Conservation (phyloP, 2,113 vertebrate species). For the Notothenia coriiceps region DNA sequence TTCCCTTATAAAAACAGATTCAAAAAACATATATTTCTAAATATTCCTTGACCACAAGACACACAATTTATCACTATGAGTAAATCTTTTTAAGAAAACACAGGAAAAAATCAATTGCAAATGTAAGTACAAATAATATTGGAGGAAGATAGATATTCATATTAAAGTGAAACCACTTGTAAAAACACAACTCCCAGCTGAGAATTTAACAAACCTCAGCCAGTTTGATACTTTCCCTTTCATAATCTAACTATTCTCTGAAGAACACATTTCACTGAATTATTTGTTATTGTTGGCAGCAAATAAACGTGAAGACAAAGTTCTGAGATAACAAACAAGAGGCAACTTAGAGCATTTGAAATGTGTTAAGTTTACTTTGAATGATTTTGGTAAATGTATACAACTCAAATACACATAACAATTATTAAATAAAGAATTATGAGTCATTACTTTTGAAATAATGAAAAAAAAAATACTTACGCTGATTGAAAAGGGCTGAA, state of each 20-base stretch:
- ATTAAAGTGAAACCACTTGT: constrained; percentile 31
- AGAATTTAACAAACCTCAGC: not conserved
- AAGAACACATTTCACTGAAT: not conserved
- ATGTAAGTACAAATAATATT: not conserved
- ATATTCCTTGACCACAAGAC: not conserved
- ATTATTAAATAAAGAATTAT: too few species aligned
- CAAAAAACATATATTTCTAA: not conserved
- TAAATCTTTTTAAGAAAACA: not conserved
- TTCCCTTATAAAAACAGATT: not conserved
- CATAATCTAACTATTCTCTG: not conserved
- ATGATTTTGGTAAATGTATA: too few species aligned
- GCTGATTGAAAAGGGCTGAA: too few species aligned
- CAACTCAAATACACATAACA: too few species aligned
- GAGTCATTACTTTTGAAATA: too few species aligned
- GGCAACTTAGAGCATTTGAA: not conserved
- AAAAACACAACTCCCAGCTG: not conserved
- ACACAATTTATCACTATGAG: not conserved
- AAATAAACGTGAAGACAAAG: not conserved
- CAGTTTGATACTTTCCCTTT: not conserved
- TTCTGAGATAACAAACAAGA: not conserved
- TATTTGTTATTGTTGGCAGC: not conserved
- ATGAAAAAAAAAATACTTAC: too few species aligned
- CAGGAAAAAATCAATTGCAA: not conserved
- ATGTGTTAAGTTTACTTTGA: not conserved
- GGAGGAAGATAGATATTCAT: not conserved